phyloP scores from a whole-genome alignment of 1,140 invertebrate genomes.

The Aphaenogaster ashmeadi region DNA sequence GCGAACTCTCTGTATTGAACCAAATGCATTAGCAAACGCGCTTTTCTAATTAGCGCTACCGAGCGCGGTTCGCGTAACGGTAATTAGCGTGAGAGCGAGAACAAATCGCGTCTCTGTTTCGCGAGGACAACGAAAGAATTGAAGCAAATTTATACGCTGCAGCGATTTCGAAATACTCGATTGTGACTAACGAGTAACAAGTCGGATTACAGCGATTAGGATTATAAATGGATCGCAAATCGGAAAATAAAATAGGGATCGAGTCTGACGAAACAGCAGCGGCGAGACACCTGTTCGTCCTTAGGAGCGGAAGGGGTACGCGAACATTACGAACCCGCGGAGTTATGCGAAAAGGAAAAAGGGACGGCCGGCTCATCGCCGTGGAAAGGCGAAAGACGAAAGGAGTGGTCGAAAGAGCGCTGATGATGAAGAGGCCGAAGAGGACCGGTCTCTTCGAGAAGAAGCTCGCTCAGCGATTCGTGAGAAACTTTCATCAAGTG shows the following conservation, averaged over 20 bases:
- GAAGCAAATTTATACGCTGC: neutral
- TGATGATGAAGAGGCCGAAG: conserved; percentile 3
- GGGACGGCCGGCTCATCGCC: conserved; percentile 25
- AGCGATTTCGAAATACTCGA: neutral
- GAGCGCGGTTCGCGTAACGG: neutral
- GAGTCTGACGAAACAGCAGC: conserved; percentile 19
- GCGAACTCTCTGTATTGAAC: conserved; percentile 15
- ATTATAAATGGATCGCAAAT: conserved; percentile 62
- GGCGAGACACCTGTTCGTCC: conserved; percentile 72
- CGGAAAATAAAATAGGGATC: conserved; percentile 7
- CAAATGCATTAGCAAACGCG: conserved; percentile 13
- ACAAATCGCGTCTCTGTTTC: conserved; percentile 15
- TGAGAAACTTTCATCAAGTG: conserved; percentile 71
- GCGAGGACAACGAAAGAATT: neutral
- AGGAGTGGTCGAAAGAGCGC: conserved; percentile 62
- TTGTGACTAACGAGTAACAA: neutral
- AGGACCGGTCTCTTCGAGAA: conserved; percentile 62
- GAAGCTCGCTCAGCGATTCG: conserved; percentile 61
- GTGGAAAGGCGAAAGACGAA: conserved; percentile 40
- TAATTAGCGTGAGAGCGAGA: conserved; percentile 44
- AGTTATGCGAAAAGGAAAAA: conserved; percentile 73
- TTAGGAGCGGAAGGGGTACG: conserved; percentile 45
- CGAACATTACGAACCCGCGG: conserved; percentile 58
- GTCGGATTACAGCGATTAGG: conserved; percentile 40
- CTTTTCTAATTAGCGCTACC: conserved; percentile 56